Conservation (phyloP, 2,888 invertebrate species). For the Drosophila lutescens region DNA sequence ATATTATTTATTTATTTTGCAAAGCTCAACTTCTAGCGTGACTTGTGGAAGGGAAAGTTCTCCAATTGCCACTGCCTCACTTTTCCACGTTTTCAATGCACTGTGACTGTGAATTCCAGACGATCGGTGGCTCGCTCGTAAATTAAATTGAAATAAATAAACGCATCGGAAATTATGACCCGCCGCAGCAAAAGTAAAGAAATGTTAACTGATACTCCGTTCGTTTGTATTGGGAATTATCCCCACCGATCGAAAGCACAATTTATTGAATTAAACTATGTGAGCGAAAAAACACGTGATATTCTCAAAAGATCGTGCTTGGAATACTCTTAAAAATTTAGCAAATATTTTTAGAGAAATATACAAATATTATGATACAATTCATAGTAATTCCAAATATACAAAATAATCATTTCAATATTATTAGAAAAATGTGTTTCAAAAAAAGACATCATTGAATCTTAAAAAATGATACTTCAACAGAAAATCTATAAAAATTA, state of each 20-base stretch:
- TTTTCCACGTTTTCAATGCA: background rate
- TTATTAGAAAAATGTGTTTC: too few species aligned
- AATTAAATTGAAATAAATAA: conserved; percentile 61
- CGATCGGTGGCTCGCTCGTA: conserved; percentile 45
- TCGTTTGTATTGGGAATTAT: conserved; percentile 10
- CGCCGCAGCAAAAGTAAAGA: conserved; percentile 38
- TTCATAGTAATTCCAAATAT: background rate
- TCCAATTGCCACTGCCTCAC: background rate
- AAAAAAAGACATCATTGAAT: too few species aligned
- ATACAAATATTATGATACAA: too few species aligned
- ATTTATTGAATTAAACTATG: conserved; percentile 16
- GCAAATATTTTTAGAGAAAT: background rate
- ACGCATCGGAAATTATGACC: conserved; percentile 56
- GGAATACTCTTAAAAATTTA: background rate
- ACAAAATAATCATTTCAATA: background rate
- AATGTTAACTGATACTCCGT: conserved; percentile 42
- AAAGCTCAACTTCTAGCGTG: background rate
- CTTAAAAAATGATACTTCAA: too few species aligned
- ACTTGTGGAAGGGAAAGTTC: conserved; percentile 13
- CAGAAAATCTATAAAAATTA: background rate
- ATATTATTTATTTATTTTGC: conserved; percentile 14
- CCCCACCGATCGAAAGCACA: conserved; percentile 5
- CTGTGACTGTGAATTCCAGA: conserved; percentile 35
- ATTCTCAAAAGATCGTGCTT: background rate
- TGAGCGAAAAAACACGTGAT: conserved; percentile 4